Conservation (phyloP, 1,140 invertebrate genomes). For the Pachyrhynchus sulphureomaculatus region DNA sequence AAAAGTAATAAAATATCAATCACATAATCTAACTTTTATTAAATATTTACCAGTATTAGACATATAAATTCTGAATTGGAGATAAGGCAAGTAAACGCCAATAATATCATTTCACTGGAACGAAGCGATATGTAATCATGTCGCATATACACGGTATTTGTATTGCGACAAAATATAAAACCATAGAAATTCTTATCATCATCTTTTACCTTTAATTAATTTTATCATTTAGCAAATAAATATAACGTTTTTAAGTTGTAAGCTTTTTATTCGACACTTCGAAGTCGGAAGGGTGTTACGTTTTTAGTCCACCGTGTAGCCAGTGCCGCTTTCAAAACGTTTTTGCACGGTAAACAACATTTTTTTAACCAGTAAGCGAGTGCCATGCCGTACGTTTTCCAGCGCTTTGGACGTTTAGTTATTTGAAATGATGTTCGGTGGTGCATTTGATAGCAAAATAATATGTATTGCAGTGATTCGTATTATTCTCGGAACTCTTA, state of each 20-base stretch:
- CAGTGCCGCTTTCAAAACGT: slow-evolving; percentile 3
- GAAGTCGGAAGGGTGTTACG: not conserved
- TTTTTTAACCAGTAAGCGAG: slow-evolving; percentile 21
- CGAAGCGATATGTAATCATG: too few relatives aligned
- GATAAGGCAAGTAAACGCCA: too few relatives aligned
- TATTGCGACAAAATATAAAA: not conserved
- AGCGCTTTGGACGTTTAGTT: not conserved
- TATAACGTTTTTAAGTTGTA: not conserved
- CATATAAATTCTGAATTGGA: too few relatives aligned
- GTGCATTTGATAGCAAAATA: slow-evolving; percentile 5
- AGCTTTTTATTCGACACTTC: not conserved
- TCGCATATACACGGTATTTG: slow-evolving; percentile 1
- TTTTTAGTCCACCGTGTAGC: slow-evolving; percentile 17
- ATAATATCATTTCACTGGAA: too few relatives aligned
- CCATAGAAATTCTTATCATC: slow-evolving; percentile 21
- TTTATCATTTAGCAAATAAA: slow-evolving; percentile 29
- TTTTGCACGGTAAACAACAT: slow-evolving; percentile 29
- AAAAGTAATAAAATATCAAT: too few relatives aligned
- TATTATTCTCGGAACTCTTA: too few relatives aligned
- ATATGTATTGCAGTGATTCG: slow-evolving; percentile 1
- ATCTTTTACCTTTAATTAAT: slow-evolving; percentile 24
- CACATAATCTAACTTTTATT: too few relatives aligned
- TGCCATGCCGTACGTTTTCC: slow-evolving; percentile 19
- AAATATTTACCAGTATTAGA: too few relatives aligned
- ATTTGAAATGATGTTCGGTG: not conserved